These are phyloP conservation scores for Zoanthus solanderi DNA, from an alignment of 92 coral and sea anemone species.

Conservation along the genomic window DNA sequence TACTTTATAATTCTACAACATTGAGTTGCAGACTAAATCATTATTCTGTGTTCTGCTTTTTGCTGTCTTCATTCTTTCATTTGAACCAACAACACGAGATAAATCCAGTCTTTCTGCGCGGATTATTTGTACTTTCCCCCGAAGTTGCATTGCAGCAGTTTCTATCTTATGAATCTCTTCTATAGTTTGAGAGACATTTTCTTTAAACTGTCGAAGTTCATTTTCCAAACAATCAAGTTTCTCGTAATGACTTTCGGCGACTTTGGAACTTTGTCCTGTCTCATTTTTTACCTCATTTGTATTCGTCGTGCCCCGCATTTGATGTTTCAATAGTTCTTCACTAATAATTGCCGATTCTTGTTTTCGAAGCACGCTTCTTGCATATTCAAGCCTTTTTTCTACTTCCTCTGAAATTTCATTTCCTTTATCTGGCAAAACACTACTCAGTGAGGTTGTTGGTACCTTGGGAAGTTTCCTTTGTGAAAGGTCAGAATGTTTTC, in stretches of 20 bases:
- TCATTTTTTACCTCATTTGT: background rate
- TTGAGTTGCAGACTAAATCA: slow-evolving; percentile 14
- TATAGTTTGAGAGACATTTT: slow-evolving; percentile 8
- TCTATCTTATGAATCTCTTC: slow-evolving; percentile 14
- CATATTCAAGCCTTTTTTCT: slow-evolving; percentile 28
- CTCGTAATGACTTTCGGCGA: background rate
- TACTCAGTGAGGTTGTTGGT: slow-evolving; percentile 36
- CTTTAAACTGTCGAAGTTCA: slow-evolving; percentile 17
- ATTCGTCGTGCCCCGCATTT: background rate
- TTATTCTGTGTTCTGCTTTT: background rate
- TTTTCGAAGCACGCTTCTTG: slow-evolving; percentile 20
- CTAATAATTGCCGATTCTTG: background rate
- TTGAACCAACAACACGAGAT: background rate
- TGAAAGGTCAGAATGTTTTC: background rate
- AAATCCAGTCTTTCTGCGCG: slow-evolving; percentile 14
- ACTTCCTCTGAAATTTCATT: slow-evolving; percentile 36
- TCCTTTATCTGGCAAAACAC: slow-evolving; percentile 25
- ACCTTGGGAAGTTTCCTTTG: slow-evolving; percentile 25
- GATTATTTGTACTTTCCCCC: background rate
- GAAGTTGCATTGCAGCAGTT: background rate
- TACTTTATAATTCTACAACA: background rate
- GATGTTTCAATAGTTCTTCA: slow-evolving; percentile 4
- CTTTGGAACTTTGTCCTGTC: background rate
- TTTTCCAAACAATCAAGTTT: slow-evolving; percentile 19
- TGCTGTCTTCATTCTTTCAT: background rate